Evolutionary conservation across 2,113 vertebrate species (phyloP).

Genomic region (Pogona vitticeps): DNA sequence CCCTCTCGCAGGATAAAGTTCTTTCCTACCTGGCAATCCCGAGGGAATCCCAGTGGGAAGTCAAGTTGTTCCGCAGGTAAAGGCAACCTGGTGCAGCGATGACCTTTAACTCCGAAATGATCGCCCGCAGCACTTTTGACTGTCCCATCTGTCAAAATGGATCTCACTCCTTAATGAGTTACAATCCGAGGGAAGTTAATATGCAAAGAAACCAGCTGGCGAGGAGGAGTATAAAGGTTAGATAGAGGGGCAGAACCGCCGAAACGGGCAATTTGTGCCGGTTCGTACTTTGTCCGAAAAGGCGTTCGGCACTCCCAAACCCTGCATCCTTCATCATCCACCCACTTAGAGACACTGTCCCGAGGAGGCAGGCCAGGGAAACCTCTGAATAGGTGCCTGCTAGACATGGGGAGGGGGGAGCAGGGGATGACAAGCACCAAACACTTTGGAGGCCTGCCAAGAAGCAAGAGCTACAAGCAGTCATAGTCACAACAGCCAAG

Average conservation of each 20-base stretch:
- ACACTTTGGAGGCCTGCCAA: too few relatives aligned
- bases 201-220: slow-evolving; percentile 20
- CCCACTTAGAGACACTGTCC: too few relatives aligned
- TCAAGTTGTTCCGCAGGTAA: not conserved
- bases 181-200: not conserved
- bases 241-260: not conserved
- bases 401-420: too few relatives aligned
- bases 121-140: slow-evolving; percentile 11
- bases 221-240: not conserved
- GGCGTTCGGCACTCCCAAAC: too few relatives aligned
- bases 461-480: too few relatives aligned
- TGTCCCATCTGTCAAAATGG: slow-evolving; percentile 22
- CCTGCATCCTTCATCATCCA: too few relatives aligned
- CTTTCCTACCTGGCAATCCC: not conserved
- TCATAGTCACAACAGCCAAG: too few relatives aligned
- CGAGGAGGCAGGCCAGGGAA: too few relatives aligned
- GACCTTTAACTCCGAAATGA: slow-evolving; percentile 7
- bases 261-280: too few relatives aligned
- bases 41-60: not conserved
- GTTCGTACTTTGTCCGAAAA: too few relatives aligned
- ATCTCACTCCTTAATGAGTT: not conserved
- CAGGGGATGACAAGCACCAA: too few relatives aligned
- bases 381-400: too few relatives aligned
- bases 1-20: not conserved
- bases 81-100: not conserved